Evolutionary conservation across 2,113 vertebrate genomes (phyloP).

Genomic region (Leptobrachium ailaonicum): DNA sequence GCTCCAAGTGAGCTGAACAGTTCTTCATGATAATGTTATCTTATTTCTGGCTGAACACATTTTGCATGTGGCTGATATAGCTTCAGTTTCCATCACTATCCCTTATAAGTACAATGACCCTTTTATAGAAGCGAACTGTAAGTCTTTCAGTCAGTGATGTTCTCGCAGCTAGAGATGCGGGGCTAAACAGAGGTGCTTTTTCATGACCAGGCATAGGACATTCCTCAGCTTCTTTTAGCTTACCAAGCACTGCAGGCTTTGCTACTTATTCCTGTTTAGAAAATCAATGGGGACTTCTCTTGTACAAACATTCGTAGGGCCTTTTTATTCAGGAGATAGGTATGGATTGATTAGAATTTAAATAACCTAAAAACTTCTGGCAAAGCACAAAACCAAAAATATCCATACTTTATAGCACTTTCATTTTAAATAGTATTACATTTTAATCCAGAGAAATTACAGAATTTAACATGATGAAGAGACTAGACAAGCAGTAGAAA

Average conservation of each 20-base stretch:
- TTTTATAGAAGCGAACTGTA: conserved; percentile 45
- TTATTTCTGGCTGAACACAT: conserved; percentile 30
- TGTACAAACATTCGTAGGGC: background rate
- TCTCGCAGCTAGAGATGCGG: conserved; percentile 27
- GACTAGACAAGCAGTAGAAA: background rate
- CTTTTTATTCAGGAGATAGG: background rate
- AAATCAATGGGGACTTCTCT: conserved; percentile 1
- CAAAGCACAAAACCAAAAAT: background rate
- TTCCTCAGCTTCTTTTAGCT: conserved; percentile 33
- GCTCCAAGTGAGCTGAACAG: conserved; percentile 1
- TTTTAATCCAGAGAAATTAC: background rate
- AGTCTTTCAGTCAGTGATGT: conserved; percentile 44
- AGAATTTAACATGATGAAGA: background rate
- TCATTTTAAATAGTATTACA: background rate
- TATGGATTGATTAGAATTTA: background rate
- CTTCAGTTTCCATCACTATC: conserved; percentile 37
- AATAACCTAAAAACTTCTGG: background rate
- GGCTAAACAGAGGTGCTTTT: conserved; percentile 49
- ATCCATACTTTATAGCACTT: background rate
- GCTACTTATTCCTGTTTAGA: conserved; percentile 6
- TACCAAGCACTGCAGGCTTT: conserved; percentile 11
- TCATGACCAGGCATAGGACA: conserved; percentile 41
- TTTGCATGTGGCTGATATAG: conserved; percentile 41
- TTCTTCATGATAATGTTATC: conserved; percentile 48
- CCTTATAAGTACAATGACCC: conserved; percentile 49